Conservation (phyloP, 1,140 invertebrate species). For the Apocrypta bakeri region DNA sequence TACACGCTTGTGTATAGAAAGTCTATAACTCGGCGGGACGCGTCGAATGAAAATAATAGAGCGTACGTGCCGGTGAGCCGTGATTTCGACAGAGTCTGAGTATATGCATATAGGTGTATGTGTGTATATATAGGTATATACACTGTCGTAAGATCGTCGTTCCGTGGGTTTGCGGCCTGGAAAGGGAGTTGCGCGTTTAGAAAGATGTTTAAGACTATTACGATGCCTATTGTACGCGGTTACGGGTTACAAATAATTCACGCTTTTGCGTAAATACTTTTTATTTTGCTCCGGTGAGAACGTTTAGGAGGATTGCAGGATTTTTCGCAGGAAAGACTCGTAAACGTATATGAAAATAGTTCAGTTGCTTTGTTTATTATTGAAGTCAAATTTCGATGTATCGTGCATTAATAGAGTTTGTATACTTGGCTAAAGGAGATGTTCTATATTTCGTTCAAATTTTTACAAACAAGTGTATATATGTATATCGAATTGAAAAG, state of each 20-base stretch:
- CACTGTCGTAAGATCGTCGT: slow-evolving; percentile 2
- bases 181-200: slow-evolving; percentile 1
- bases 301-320: no score
- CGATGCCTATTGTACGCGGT: background rate
- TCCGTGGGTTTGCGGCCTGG: slow-evolving; percentile 3
- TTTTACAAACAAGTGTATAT: no score
- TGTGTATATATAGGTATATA: background rate
- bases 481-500: no score
- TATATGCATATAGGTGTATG: background rate
- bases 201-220: background rate
- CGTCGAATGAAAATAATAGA: slow-evolving; percentile 57
- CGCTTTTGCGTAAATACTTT: slow-evolving; percentile 3
- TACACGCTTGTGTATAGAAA: background rate
- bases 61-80: slow-evolving; percentile 50
- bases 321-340: no score
- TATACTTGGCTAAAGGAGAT: no score
- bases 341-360: no score
- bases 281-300: no score
- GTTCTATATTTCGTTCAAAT: no score
- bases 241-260: slow-evolving; percentile 15
- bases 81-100: slow-evolving; percentile 47
- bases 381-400: no score
- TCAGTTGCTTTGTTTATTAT: no score
- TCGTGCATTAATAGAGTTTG: no score
- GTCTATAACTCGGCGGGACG: slow-evolving; percentile 12